Evolutionary conservation across 1,140 invertebrate species (phyloP).

Genomic region (Magallana gigas): DNA sequence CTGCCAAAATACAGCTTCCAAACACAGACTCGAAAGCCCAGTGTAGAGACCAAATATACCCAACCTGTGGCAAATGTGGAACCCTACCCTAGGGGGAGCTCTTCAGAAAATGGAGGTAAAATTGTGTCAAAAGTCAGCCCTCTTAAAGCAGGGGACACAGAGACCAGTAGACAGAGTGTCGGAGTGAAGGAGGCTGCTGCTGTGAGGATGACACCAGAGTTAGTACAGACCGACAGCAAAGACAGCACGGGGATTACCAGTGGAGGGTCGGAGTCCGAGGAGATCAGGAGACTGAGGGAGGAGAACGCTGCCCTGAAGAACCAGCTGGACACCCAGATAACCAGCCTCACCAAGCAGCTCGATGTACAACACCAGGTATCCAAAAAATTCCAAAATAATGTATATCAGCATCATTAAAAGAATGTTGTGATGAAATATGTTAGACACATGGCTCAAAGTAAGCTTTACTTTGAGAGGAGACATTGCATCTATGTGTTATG

Average conservation of each 20-base stretch:
- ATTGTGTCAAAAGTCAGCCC: slow-evolving; percentile 29
- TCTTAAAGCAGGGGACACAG: slow-evolving; percentile 2
- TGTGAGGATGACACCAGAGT: background rate
- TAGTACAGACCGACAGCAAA: slow-evolving; percentile 29
- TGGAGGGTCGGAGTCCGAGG: slow-evolving; percentile 20
- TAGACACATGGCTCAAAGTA: background rate
- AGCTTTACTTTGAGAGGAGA: too few species aligned
- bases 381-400: too few species aligned
- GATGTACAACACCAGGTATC: slow-evolving; percentile 78
- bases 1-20: slow-evolving; percentile 72
- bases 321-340: slow-evolving; percentile 71
- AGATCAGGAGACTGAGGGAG: slow-evolving; percentile 56
- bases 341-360: slow-evolving; percentile 84
- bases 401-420: too few species aligned
- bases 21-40: slow-evolving; percentile 46
- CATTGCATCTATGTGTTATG: too few species aligned
- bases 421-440: too few species aligned
- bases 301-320: slow-evolving; percentile 63
- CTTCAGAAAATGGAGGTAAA: slow-evolving; percentile 30
- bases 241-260: background rate
- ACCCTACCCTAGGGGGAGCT: slow-evolving; percentile 19
- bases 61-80: slow-evolving; percentile 41
- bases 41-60: background rate
- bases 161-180: background rate
- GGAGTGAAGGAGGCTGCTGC: background rate